phyloP scores from a whole-genome alignment of 1,140 invertebrate genomes.

The Drosophila ananassae region DNA sequence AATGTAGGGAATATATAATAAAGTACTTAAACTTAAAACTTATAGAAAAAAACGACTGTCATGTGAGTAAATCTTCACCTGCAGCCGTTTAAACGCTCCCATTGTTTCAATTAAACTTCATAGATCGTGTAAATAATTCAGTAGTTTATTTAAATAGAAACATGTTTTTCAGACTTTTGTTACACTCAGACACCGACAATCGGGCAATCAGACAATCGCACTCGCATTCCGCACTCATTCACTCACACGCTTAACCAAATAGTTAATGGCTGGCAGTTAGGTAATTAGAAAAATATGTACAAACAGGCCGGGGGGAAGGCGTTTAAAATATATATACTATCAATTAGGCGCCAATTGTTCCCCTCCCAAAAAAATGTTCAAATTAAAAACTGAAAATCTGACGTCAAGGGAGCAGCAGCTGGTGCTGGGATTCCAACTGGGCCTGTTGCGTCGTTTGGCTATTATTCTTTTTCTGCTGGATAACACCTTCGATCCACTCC shows the following conservation, averaged over 20 bases:
- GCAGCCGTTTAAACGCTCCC: not conserved
- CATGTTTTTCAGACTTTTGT: slow-evolving; percentile 82
- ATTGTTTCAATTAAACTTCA: slow-evolving; percentile 22
- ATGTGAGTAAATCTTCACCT: not conserved
- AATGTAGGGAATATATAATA: too few relatives aligned
- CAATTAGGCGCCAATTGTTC: slow-evolving; percentile 58
- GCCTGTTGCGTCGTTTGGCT: slow-evolving; percentile 13
- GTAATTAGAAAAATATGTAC: slow-evolving; percentile 80
- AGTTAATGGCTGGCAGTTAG: slow-evolving; percentile 60
- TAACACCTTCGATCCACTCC: slow-evolving; percentile 83
- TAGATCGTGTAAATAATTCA: slow-evolving; percentile 73
- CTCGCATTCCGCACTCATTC: slow-evolving; percentile 44
- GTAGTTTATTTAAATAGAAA: slow-evolving; percentile 81
- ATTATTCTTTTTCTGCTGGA: slow-evolving; percentile 22
- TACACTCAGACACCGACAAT: slow-evolving; percentile 21
- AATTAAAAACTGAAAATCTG: slow-evolving; percentile 32
- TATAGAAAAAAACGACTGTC: not conserved
- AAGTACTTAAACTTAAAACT: too few relatives aligned
- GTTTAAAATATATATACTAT: slow-evolving; percentile 41
- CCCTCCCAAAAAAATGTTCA: not conserved
- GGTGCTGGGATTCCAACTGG: slow-evolving; percentile 10
- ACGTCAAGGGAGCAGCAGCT: slow-evolving; percentile 49
- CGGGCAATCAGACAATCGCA: slow-evolving; percentile 9
- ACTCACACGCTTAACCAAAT: slow-evolving; percentile 52
- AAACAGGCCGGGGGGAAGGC: slow-evolving; percentile 43